Conservation (phyloP, 2,797 vertebrate genomes). For the Ataeniobius toweri region DNA sequence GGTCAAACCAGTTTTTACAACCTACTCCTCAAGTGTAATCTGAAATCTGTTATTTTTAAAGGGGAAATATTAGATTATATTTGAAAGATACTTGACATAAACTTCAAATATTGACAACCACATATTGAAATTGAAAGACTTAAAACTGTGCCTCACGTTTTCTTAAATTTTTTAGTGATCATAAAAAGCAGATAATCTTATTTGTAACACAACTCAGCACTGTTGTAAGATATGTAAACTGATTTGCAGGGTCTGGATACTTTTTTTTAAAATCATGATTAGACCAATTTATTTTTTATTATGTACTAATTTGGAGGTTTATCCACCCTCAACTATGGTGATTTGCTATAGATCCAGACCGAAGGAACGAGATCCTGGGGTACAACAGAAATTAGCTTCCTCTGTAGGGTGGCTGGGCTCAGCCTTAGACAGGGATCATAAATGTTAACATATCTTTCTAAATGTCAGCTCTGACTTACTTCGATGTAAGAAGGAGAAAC, state of each 20-base stretch:
- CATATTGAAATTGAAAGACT: not conserved
- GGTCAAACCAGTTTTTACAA: no score
- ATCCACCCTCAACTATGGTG: not conserved
- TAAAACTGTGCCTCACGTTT: not conserved
- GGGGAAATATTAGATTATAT: not conserved
- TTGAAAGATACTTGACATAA: not conserved
- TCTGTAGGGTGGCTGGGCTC: not conserved
- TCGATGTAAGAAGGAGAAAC: not conserved
- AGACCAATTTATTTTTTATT: not conserved
- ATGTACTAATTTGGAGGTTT: not conserved
- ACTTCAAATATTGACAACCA: not conserved
- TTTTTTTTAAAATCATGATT: not conserved
- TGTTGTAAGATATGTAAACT: not conserved
- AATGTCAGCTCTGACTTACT: not conserved
- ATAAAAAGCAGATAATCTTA: not conserved
- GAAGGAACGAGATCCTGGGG: not conserved
- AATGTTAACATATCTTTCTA: not conserved
- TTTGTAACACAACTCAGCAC: not conserved
- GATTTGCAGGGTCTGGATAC: not conserved
- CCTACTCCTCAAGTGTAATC: no score
- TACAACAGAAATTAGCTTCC: not conserved
- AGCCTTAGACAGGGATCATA: not conserved
- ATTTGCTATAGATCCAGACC: not conserved
- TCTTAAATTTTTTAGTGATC: not conserved
- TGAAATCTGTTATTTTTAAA: no score